These are phyloP conservation scores for Drosophila athabasca DNA, from an alignment of 1,140 invertebrate species.

Conservation along the genomic window DNA sequence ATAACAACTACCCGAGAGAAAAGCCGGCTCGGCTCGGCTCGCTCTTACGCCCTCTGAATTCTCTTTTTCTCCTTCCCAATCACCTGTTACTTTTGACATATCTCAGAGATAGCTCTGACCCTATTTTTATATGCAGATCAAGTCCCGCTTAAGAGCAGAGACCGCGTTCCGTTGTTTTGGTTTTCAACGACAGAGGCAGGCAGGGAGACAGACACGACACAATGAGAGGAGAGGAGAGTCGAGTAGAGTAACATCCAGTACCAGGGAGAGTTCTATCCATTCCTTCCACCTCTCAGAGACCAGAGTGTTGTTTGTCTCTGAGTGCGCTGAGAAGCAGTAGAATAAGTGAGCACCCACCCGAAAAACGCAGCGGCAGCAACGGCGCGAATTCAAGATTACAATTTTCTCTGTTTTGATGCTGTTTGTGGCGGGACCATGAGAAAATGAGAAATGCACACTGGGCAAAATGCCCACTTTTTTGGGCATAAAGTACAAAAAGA, in stretches of 20 bases:
- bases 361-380: constrained; percentile 40
- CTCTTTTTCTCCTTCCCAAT: constrained; percentile 63
- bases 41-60: constrained; percentile 55
- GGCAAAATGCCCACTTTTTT: no score
- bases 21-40: constrained; percentile 51
- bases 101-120: constrained; percentile 66
- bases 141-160: constrained; percentile 77
- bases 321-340: constrained; percentile 52
- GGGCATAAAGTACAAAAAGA: no score
- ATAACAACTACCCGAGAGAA: constrained; percentile 34
- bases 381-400: constrained; percentile 63
- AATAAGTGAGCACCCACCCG: constrained; percentile 56
- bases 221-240: constrained; percentile 48
- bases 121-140: constrained; percentile 78
- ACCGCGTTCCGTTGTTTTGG: constrained; percentile 10
- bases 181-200: constrained; percentile 28
- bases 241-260: constrained; percentile 15
- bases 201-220: constrained; percentile 20
- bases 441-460: constrained; percentile 2
- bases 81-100: constrained; percentile 76
- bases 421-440: constrained; percentile 16
- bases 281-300: background rate
- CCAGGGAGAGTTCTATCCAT: constrained; percentile 61
- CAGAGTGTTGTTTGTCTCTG: constrained; percentile 12
- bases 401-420: constrained; percentile 77